phyloP scores from a whole-genome alignment of 1,140 invertebrate species.

The Melipona quadrifasciata region DNA sequence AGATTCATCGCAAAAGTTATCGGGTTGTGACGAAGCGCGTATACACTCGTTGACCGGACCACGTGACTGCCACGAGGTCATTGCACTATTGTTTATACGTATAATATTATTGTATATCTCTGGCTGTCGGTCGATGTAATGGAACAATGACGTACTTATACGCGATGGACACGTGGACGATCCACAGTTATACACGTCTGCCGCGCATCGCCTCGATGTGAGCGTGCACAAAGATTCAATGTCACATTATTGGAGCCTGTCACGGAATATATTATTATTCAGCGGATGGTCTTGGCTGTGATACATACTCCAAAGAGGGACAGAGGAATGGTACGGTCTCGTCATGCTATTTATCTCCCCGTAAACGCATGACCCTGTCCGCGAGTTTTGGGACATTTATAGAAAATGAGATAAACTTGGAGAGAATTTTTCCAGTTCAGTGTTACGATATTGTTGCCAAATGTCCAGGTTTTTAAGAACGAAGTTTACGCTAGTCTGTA shows the following conservation, averaged over 20 bases:
- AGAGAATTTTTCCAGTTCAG: no score
- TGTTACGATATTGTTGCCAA: no score
- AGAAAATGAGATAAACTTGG: no score
- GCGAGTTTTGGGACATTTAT: no score
- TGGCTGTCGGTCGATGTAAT: conserved; percentile 46
- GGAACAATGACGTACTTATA: conserved; percentile 56
- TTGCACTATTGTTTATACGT: conserved; percentile 56
- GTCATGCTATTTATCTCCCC: conserved; percentile 5
- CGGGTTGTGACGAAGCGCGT: not conserved
- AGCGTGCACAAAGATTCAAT: conserved; percentile 21
- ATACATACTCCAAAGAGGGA: not conserved
- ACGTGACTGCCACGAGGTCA: conserved; percentile 30
- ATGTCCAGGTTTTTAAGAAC: no score
- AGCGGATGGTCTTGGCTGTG: conserved; percentile 22
- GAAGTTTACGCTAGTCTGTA: no score
- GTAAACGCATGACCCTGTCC: not conserved
- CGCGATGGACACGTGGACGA: conserved; percentile 22
- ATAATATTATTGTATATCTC: conserved; percentile 63
- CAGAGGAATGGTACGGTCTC: not conserved
- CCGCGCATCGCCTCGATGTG: not conserved
- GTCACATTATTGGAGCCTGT: conserved; percentile 7
- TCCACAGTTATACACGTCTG: not conserved
- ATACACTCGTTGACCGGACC: conserved; percentile 13
- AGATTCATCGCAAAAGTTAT: not conserved
- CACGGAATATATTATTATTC: conserved; percentile 49